Conservation (phyloP, 2,888 invertebrate species). For the Lepidochrysops patricia region DNA sequence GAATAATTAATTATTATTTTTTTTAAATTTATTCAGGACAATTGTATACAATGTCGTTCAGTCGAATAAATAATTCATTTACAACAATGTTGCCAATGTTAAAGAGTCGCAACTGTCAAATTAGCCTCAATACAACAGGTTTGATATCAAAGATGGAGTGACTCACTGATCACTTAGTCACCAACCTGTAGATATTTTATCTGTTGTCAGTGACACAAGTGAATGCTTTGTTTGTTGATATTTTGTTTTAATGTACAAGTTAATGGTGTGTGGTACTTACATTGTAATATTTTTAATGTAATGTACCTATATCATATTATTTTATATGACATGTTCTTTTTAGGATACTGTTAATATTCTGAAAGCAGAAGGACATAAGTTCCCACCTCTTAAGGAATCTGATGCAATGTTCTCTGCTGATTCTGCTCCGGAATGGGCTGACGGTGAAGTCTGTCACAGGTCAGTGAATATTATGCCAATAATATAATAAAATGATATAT, state of each 20-base stretch:
- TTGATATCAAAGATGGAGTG: constrained; percentile 8
- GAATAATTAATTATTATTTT: too few species aligned
- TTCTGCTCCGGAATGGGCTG: constrained; percentile 97
- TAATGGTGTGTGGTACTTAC: neutral
- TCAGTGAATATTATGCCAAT: too few species aligned
- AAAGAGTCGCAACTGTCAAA: neutral
- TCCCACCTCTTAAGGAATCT: constrained; percentile 92
- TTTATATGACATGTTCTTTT: neutral
- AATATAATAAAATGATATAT: neutral
- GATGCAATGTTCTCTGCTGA: constrained; percentile 99
- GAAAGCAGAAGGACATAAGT: constrained; percentile 94
- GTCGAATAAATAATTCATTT: too few species aligned
- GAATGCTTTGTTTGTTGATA: neutral
- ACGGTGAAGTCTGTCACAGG: constrained; percentile 94
- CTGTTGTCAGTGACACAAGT: neutral
- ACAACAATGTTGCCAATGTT: neutral
- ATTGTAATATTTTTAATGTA: neutral
- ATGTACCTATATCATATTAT: neutral
- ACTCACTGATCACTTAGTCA: constrained; percentile 4
- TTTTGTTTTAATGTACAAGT: neutral
- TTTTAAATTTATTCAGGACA: too few species aligned
- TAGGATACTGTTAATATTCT: constrained; percentile 95
- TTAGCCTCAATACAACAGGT: neutral
- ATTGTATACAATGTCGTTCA: too few species aligned
- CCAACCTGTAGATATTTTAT: neutral